Percentiles rank a stretch among this genome's conserved stretches.
Conservation (phyloP, 2,888 invertebrate species). For the Himalopsyche tibetana region DNA sequence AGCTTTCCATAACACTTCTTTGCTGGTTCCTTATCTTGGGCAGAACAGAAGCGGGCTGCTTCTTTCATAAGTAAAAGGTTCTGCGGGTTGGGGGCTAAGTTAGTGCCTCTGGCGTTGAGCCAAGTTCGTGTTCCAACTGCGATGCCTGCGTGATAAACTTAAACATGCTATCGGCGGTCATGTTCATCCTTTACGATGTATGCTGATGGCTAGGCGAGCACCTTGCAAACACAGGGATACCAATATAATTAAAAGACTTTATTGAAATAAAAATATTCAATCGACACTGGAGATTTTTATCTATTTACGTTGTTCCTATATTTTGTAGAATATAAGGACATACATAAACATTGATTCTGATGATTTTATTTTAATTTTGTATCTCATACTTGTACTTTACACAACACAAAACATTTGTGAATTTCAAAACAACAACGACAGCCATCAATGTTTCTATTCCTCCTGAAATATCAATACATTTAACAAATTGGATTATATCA, state of each 20-base stretch:
- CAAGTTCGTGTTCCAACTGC: conserved; percentile 40
- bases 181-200: conserved; percentile 1
- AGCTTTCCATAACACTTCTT: background rate
- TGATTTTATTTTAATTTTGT: no score
- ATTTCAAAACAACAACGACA: no score
- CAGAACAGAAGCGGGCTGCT: background rate
- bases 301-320: no score
- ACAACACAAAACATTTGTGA: no score
- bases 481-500: no score
- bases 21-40: background rate
- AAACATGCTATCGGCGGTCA: conserved; percentile 38
- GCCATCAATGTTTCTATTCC: no score
- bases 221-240: background rate
- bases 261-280: no score
- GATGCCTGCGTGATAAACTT: conserved; percentile 41
- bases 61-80: conserved; percentile 23
- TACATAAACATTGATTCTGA: no score
- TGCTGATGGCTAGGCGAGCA: conserved; percentile 19
- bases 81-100: background rate
- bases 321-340: no score
- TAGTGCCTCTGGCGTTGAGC: conserved; percentile 17
- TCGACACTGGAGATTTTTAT: no score
- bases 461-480: no score
- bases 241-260: background rate
- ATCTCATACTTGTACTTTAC: no score